Evolutionary conservation across 1,140 invertebrate species (phyloP).

Genomic region (Drosophila sucinea): DNA sequence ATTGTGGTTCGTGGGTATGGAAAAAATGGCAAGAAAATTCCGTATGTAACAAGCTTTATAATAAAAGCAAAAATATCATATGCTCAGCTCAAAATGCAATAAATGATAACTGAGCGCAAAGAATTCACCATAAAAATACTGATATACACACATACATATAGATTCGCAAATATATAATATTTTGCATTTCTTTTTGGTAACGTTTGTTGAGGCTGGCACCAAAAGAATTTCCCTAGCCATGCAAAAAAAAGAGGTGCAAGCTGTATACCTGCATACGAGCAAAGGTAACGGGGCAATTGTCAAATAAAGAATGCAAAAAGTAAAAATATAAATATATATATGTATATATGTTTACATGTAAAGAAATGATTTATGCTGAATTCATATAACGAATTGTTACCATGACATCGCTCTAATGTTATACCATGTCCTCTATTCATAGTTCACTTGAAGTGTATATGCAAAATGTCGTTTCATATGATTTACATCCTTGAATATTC

Average conservation of each 20-base stretch:
- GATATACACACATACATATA: not conserved
- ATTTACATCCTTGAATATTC: not conserved
- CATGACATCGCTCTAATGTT: constrained; percentile 3
- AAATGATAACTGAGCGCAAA: constrained; percentile 49
- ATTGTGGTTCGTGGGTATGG: not conserved
- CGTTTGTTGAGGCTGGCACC: not conserved
- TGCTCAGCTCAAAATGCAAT: constrained; percentile 58
- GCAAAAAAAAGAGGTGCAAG: constrained; percentile 2
- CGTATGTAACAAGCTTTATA: constrained; percentile 38
- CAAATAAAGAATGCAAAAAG: not conserved
- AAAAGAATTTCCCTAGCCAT: constrained; percentile 4
- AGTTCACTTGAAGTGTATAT: not conserved
- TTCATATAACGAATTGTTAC: constrained; percentile 11
- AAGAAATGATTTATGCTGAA: not conserved
- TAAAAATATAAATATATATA: not conserved
- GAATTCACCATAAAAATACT: constrained; percentile 49
- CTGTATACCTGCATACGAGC: not conserved
- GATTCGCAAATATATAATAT: not conserved
- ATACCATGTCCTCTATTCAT: not conserved
- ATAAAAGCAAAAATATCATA: constrained; percentile 56
- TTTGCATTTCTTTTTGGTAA: not conserved
- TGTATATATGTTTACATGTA: not conserved
- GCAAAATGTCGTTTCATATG: not conserved
- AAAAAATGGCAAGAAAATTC: not conserved
- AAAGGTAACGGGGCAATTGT: constrained; percentile 4